Percentiles rank a stretch among this genome's conserved stretches.
Evolutionary conservation across 2,113 vertebrate genomes (phyloP).

Genomic region (Chroicocephalus ridibundus): DNA sequence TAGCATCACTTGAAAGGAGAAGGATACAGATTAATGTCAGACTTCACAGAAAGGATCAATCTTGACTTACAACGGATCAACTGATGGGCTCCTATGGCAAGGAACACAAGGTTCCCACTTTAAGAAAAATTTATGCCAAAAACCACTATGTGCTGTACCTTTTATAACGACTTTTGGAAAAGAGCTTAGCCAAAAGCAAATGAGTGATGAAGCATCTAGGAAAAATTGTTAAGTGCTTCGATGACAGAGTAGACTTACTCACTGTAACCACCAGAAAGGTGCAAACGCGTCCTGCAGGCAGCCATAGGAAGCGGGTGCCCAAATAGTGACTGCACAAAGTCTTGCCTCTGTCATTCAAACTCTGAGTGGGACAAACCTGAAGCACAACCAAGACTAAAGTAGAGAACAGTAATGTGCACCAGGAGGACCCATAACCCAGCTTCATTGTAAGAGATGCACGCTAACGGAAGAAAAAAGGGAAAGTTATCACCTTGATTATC

Average conservation of each 20-base stretch:
- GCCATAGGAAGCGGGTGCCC: neutral
- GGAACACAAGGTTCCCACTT: neutral
- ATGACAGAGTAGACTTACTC: neutral
- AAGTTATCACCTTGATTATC: neutral
- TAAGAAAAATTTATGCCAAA: neutral
- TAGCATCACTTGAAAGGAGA: neutral
- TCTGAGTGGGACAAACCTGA: neutral
- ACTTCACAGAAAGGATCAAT: neutral
- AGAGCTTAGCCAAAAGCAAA: neutral
- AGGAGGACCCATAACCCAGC: neutral
- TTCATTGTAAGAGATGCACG: neutral
- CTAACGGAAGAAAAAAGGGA: neutral
- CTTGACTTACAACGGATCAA: neutral
- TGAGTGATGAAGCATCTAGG: rapidly evolving
- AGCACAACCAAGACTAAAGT: neutral
- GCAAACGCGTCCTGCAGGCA: rapidly evolving
- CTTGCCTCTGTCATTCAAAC: neutral
- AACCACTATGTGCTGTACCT: rapidly evolving
- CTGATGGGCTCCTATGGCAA: neutral
- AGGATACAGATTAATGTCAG: neutral
- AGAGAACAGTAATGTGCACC: neutral
- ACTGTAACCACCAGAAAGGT: neutral
- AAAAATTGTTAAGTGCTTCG: neutral
- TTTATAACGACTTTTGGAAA: neutral
- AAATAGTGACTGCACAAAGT: neutral